Base-by-base conservation (phyloP, 2,888 invertebrate species). In the Herminia tarsipennalis region DNA sequence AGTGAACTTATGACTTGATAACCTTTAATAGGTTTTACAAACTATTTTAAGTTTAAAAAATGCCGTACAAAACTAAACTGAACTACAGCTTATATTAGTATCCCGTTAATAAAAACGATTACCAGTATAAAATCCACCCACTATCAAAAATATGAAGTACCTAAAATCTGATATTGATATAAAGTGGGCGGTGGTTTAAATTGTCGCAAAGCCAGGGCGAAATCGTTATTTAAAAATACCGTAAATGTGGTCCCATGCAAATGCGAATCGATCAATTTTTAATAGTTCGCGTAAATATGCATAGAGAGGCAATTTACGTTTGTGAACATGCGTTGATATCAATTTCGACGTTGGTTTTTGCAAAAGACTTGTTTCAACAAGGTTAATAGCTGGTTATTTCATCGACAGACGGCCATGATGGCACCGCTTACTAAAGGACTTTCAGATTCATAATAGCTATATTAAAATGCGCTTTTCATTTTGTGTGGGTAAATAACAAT, bases 221-320 rank as follows among this genome's bases (percentile, higher is more conserved):
- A 36, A 41, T 46, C 27, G 50, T 49, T 64, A 41, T 63, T 69
- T 62, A 59, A 68, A 71, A 66, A 59, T 42, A 43, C 53, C 61
- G 56, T 57, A 68, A 69, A 70, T 71, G 62, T 60, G 64, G 67
- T 68, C 53, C 64, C 68, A 77, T 80, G 79, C 77, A 76, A 78
- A 79, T 77, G 54, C 30, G 55, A 63, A 51, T 62, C 73, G 73
- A 71, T 74, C 70, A 76, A 68, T 78, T 74, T 79, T 81, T 74
- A 80, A 83, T 80, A 76, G 65, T 73, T 56, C 73, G 62, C 71
- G 74, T 78, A 78, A 80, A 76, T 78, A 76, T 77, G 74, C 77
- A 80, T 77, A 81, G 73, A 74, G 71, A 61, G 66, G 60, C 78
- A 76, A 76, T 80, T 79, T 73, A 75, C 66, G 72, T 73, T 70